phyloP scores from a whole-genome alignment of 2,113 vertebrate species.

The Toxostoma redivivum region DNA sequence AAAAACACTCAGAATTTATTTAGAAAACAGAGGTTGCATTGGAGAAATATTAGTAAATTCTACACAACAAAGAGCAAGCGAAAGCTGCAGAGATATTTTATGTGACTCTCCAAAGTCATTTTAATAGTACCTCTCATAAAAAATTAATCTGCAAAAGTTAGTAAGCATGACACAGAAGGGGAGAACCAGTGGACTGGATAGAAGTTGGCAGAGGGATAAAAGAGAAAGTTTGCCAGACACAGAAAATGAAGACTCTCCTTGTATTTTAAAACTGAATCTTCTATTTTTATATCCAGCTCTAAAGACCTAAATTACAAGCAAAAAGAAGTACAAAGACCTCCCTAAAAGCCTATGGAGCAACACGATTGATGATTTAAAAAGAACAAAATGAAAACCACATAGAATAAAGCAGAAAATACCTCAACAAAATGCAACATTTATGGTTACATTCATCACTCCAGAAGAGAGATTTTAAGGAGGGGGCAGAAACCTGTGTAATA shows the following conservation, averaged over 20 bases:
- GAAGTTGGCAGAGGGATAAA: constrained; percentile 33
- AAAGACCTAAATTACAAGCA: not conserved
- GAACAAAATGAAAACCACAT: not conserved
- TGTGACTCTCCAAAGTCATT: constrained; percentile 10
- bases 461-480: not conserved
- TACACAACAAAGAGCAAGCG: not conserved
- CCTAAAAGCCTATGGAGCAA: not conserved
- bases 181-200: constrained; percentile 49
- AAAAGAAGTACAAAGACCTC: not conserved
- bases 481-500: constrained; percentile 43
- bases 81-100: constrained; percentile 26
- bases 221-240: constrained; percentile 38
- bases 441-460: constrained; percentile 5
- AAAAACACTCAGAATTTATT: not conserved
- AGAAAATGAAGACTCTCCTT: constrained; percentile 1
- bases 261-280: constrained; percentile 2
- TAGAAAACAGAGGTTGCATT: not conserved
- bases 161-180: constrained; percentile 39
- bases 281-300: not conserved
- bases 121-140: constrained; percentile 35
- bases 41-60: not conserved
- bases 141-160: constrained; percentile 46
- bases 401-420: not conserved
- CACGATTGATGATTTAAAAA: not conserved
- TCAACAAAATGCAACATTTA: not conserved